Conservation (phyloP, 2,888 invertebrate species). For the Cephus spinipes region DNA sequence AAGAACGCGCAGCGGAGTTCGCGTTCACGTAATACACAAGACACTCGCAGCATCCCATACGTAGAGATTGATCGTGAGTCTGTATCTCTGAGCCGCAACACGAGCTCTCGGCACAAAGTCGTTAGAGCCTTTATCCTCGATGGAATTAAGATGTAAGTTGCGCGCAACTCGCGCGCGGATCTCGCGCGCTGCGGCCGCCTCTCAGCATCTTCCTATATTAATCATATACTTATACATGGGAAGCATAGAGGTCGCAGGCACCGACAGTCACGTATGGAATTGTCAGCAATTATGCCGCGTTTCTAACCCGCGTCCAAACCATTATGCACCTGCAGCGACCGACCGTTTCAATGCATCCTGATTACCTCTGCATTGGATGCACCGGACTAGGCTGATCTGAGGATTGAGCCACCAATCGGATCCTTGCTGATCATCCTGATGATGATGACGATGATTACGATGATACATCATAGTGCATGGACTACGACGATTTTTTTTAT, state of each 20-base stretch:
- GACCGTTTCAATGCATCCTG: constrained; percentile 2
- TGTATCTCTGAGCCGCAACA: background rate
- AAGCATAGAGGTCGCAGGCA: background rate
- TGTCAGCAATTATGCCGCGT: constrained; percentile 18
- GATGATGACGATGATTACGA: too few relatives aligned
- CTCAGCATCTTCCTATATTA: constrained; percentile 17
- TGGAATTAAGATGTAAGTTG: constrained; percentile 37
- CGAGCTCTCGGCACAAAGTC: constrained; percentile 8
- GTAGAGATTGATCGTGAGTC: too few relatives aligned
- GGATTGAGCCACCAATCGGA: too few relatives aligned
- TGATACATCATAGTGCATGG: too few relatives aligned
- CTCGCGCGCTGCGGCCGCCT: constrained; percentile 3
- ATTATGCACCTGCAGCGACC: constrained; percentile 4
- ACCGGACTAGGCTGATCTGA: too few relatives aligned
- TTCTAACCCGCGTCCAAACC: constrained; percentile 1
- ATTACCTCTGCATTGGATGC: background rate
- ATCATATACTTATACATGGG: constrained; percentile 19
- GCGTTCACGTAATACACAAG: background rate
- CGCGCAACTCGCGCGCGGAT: constrained; percentile 16
- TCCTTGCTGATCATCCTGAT: too few relatives aligned
- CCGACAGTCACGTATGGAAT: constrained; percentile 11
- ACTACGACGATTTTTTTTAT: too few relatives aligned
- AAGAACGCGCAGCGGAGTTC: constrained; percentile 4
- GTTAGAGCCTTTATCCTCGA: constrained; percentile 30
- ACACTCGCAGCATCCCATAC: too few relatives aligned